A percentile compares a stretch with the other conserved stretches of the same genome.
phyloP scores from a whole-genome alignment of 2,888 invertebrate genomes.

The Sminthurinus aureus region DNA sequence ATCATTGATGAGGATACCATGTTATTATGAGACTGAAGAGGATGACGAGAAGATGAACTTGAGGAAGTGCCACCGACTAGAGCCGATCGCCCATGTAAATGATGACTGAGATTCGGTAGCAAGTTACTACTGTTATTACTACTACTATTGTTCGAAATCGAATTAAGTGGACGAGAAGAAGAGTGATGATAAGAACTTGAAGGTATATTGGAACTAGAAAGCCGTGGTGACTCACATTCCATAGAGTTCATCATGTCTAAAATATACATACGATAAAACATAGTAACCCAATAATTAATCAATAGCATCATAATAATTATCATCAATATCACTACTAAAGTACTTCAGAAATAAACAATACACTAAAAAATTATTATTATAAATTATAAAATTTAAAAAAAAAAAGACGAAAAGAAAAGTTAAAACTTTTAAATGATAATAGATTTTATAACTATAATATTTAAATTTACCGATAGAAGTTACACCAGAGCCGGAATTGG shows the following conservation, averaged over 20 bases:
- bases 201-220: conserved; percentile 45
- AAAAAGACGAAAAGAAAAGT: too few relatives aligned
- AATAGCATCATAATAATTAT: too few relatives aligned
- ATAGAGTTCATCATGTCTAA: too few relatives aligned
- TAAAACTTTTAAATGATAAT: too few relatives aligned
- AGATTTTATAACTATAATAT: too few relatives aligned
- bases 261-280: too few relatives aligned
- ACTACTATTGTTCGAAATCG: conserved; percentile 53
- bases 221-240: conserved; percentile 78
- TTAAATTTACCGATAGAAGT: conserved; percentile 65
- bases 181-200: conserved; percentile 41
- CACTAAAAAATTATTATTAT: too few relatives aligned
- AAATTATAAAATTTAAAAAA: too few relatives aligned
- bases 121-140: too few relatives aligned
- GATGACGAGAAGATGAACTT: conserved; percentile 45
- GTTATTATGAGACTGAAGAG: conserved; percentile 53
- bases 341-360: too few relatives aligned
- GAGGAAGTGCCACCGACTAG: conserved; percentile 45
- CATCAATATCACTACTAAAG: too few relatives aligned
- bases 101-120: conserved; percentile 54
- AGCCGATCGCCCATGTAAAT: conserved; percentile 57
- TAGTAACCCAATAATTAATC: too few relatives aligned
- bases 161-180: conserved; percentile 54
- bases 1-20: conserved; percentile 55
- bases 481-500: conserved; percentile 26